Base-by-base conservation (phyloP, 2,797 vertebrate species). In the Pagetopsis macropterus region DNA sequence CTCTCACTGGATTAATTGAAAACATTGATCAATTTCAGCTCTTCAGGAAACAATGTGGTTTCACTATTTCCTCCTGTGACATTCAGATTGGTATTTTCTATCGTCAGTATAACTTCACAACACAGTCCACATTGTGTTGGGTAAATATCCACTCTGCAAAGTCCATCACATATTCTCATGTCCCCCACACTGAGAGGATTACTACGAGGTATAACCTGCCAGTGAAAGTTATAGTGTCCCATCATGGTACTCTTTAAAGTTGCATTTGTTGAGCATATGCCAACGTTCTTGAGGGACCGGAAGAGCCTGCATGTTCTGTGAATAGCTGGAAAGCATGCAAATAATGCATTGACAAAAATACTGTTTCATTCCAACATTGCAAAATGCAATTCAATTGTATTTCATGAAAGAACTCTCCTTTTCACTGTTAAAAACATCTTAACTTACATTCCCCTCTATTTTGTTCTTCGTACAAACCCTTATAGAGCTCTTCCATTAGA, bases 401-500 rank as follows among this genome's bases (percentile, higher is more conserved):
- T 63, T 48, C 15, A 50, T 65, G 33, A 81, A 43, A 65, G 8
- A 43, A 11, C 11, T 51, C 11, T 55, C 64, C 65, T 84, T 86
- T 79, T 50, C 23, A 49, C 14, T n/a, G 43, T 59, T 64, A 52
- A 57, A 65, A 75, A 46, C 45, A 56, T 43, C 50, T 70, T n/a
- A 37, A 3, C 15, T 21, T 21, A 21, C 21, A 78, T 82, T 85
- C 79, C 77, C 31, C 45, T 40, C 62, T 19, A 69, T 85, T 88
- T 77, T 87, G 79, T 85, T 85, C 81, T 70, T 72, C 17, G 0
- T 64, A 49, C 64, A 78, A 85, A 72, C 65, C 86, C 72, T 89
- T 83, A 77, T 19, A 54, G 41, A 70, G 64, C 86, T 86, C 81
- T 79, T 87, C 88, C 89, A 90, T 92, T 93, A 90, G 84, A 91